phyloP scores from a whole-genome alignment of 2,113 vertebrate genomes.

The Leucopternis melanops region DNA sequence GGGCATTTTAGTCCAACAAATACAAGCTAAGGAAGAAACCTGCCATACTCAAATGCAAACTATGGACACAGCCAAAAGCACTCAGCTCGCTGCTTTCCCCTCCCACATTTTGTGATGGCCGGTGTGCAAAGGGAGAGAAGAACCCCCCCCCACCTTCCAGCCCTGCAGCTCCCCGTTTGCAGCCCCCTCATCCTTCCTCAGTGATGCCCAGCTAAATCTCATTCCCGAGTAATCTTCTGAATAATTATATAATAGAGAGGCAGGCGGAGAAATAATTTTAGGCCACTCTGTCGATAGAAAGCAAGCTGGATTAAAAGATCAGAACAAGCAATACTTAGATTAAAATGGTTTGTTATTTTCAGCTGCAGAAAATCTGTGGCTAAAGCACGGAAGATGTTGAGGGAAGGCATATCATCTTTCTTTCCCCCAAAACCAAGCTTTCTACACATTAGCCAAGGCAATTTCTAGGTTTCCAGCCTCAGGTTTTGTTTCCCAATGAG shows the following conservation, averaged over 20 bases:
- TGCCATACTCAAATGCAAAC: background rate
- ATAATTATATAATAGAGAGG: constrained; percentile 59
- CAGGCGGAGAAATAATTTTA: constrained; percentile 16
- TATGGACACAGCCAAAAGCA: background rate
- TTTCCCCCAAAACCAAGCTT: background rate
- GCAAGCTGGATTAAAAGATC: constrained; percentile 60
- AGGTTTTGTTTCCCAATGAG: background rate
- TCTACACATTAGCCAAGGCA: background rate
- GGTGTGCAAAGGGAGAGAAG: background rate
- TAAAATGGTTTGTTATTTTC: constrained; percentile 51
- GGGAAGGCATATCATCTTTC: background rate
- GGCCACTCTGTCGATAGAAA: background rate
- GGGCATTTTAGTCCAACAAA: background rate
- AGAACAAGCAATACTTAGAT: constrained; percentile 40
- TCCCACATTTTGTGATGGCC: fast-evolving
- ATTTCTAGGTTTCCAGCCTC: background rate
- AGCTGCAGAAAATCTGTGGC: background rate
- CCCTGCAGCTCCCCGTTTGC: background rate
- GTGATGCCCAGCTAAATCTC: background rate
- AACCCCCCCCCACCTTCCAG: background rate
- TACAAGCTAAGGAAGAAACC: background rate
- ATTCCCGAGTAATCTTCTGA: constrained; percentile 28
- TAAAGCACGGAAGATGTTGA: background rate
- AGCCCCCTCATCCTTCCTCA: background rate
- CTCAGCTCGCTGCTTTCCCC: fast-evolving